Conservation (phyloP, 1,140 invertebrate species). For the Holotrichia oblita region DNA sequence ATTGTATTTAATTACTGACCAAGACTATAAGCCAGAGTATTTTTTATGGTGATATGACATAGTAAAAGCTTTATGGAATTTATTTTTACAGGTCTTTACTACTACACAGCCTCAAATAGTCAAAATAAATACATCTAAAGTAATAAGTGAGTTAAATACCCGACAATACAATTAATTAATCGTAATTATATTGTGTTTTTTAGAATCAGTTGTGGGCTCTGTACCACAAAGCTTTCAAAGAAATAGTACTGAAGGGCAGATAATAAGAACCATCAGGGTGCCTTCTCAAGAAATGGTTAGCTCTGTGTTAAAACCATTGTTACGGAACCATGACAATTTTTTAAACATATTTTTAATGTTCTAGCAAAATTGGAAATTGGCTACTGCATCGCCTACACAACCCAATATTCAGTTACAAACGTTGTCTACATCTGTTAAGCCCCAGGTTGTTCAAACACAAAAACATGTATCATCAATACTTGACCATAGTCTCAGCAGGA, state of each 20-base stretch:
- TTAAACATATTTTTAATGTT: slow-evolving; percentile 38
- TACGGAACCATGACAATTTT: too few species aligned
- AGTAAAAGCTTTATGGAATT: too few species aligned
- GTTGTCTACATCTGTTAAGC: slow-evolving; percentile 45
- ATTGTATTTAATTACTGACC: too few species aligned
- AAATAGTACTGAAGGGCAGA: neutral
- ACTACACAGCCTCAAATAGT: slow-evolving; percentile 63
- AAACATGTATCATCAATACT: slow-evolving; percentile 70
- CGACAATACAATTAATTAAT: neutral
- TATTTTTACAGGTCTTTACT: slow-evolving; percentile 48
- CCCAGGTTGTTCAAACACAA: slow-evolving; percentile 60
- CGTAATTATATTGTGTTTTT: slow-evolving; percentile 46
- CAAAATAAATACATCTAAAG: slow-evolving; percentile 63
- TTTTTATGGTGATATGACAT: too few species aligned
- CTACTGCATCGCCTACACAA: slow-evolving; percentile 59
- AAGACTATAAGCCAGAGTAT: too few species aligned
- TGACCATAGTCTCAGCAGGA: slow-evolving; percentile 70
- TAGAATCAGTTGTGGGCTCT: slow-evolving; percentile 65
- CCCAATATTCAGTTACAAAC: slow-evolving; percentile 41
- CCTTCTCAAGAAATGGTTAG: slow-evolving; percentile 68
- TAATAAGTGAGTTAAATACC: slow-evolving; percentile 59
- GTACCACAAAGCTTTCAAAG: slow-evolving; percentile 60
- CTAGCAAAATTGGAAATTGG: slow-evolving; percentile 56
- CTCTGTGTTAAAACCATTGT: neutral
- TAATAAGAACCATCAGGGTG: slow-evolving; percentile 66